Base-by-base conservation (phyloP, 2,888 invertebrate species). In the Heliconius aoede region DNA sequence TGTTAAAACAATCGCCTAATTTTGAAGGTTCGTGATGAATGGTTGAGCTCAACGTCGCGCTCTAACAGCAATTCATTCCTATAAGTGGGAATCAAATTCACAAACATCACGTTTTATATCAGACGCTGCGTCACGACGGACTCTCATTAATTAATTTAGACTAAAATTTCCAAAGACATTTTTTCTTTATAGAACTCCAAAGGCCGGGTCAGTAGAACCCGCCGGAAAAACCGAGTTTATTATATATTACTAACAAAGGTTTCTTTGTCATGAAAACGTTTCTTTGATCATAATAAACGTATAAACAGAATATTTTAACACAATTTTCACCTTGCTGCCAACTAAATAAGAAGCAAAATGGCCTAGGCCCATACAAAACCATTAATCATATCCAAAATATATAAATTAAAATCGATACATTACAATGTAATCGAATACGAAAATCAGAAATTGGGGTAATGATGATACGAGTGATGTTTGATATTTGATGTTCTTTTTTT, bases 381-480 rank as follows among this genome's bases (percentile, higher is more conserved):
- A 72, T 72, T 61, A 72, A 72, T 72, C 28, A 72, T 61, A 40
- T 26, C 60, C 18, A 40, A 72, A 72, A 60, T 72, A 55, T 55
- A 72, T 72, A 58, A 60, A 61, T 36, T 60, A 61, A 72, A 72
- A 72, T 72, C 72, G 72, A 72, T 72, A 71, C 24, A 32, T n/a
- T n/a, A n/a, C 55, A 55, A 69, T 69, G 55, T 32, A 69, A 61
- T 40, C 60, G 40, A 60, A 61, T 61, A 60, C 26, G 61, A 40
- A 36, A 13, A 60, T 61, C 26, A 40, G 72, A 61, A 72, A 72
- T 40, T 72, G 60, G 58, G 58, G 26, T 61, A 72, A 40, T 61
- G 55, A 69, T 15, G 30, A 36, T n/a, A 32, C 24, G 32, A 72
- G 36, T 58, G n/a, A 72, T 26, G 40, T 72, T 72, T 9, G 18